These are phyloP conservation scores for Grapholita molesta DNA, from an alignment of 1,140 invertebrate genomes.

Conservation along the genomic window DNA sequence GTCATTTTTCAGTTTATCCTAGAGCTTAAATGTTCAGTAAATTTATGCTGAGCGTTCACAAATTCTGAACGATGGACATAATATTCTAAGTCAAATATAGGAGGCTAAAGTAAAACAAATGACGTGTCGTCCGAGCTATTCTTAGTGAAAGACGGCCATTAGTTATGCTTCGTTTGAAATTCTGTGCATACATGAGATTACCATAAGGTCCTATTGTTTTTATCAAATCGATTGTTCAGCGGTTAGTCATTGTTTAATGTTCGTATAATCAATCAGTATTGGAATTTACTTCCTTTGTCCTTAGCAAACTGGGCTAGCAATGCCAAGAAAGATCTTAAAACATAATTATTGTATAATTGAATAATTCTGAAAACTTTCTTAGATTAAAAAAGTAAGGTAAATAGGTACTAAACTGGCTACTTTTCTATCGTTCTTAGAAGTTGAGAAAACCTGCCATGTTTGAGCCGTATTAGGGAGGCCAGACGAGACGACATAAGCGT, in stretches of 20 bases:
- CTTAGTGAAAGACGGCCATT: not conserved
- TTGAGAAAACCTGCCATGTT: not conserved
- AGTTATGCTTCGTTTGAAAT: slow-evolving; percentile 27
- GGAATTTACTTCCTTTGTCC: not conserved
- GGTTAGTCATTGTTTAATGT: slow-evolving; percentile 13
- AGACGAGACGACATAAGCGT: slow-evolving; percentile 19
- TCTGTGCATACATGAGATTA: slow-evolving; percentile 29
- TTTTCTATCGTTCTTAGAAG: not conserved
- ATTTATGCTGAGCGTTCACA: not conserved
- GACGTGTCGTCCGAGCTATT: not conserved
- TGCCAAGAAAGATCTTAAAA: too few species aligned
- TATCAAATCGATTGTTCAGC: slow-evolving; percentile 37
- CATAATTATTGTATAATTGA: too few species aligned
- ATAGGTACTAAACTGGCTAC: not conserved
- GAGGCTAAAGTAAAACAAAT: slow-evolving; percentile 14
- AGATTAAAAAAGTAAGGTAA: too few species aligned
- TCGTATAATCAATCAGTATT: slow-evolving; percentile 7
- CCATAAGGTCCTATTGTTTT: slow-evolving; percentile 42
- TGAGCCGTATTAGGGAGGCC: not conserved
- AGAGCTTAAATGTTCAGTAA: not conserved
- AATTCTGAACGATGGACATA: slow-evolving; percentile 8
- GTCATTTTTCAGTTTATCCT: not conserved
- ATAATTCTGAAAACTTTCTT: too few species aligned
- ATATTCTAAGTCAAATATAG: slow-evolving; percentile 13
- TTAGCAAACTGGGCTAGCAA: not conserved